phyloP scores from a whole-genome alignment of 2,888 invertebrate genomes.

The Epinotia nisella region DNA sequence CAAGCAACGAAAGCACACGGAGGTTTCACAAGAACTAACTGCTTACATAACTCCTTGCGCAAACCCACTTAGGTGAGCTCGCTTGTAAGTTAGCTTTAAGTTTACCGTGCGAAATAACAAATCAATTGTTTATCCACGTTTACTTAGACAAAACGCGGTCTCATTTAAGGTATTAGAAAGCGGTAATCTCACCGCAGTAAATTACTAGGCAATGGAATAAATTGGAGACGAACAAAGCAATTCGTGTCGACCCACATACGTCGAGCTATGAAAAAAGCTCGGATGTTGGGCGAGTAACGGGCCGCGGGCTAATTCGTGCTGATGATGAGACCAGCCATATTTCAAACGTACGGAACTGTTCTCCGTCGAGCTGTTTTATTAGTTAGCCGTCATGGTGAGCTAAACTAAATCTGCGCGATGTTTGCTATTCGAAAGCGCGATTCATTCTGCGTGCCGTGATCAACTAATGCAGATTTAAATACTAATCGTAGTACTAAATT shows the following conservation, averaged over 20 bases:
- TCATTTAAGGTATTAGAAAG: constrained; percentile 35
- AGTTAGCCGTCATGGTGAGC: constrained; percentile 18
- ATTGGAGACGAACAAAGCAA: constrained; percentile 69
- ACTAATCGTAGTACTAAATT: background rate
- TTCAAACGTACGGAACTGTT: constrained; percentile 33
- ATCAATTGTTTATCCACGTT: constrained; percentile 62
- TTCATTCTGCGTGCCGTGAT: background rate
- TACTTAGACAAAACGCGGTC: constrained; percentile 29
- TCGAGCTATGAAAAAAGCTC: constrained; percentile 64
- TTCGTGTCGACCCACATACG: constrained; percentile 73
- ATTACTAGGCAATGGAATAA: constrained; percentile 51
- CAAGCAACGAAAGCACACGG: constrained; percentile 70
- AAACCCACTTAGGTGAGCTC: constrained; percentile 73
- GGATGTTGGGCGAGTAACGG: constrained; percentile 65
- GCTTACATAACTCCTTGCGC: constrained; percentile 81
- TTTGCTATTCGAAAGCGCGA: constrained; percentile 6
- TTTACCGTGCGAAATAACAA: constrained; percentile 72
- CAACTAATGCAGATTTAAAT: background rate
- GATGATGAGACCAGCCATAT: constrained; percentile 41
- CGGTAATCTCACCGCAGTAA: constrained; percentile 39
- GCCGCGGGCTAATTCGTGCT: constrained; percentile 58
- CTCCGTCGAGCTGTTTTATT: constrained; percentile 21
- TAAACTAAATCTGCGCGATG: background rate
- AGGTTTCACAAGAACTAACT: constrained; percentile 77
- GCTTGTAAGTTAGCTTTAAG: constrained; percentile 73